These are phyloP conservation scores for Chrysaora quinquecirrha DNA, from an alignment of 30 jellyfish, hydroid and myxozoan species.

Conservation along the genomic window DNA sequence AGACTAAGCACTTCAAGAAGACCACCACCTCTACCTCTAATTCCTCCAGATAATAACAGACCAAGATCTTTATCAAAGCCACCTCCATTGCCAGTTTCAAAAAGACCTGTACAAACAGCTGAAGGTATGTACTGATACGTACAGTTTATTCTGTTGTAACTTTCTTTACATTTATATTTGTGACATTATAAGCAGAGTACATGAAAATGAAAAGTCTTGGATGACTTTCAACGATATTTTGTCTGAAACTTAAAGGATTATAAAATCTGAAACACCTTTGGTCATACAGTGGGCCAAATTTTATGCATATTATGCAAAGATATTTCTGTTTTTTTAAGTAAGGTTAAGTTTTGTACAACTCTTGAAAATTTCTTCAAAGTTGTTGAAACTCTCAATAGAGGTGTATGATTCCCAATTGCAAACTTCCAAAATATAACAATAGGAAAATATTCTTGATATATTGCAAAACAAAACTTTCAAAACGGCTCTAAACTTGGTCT, in stretches of 20 bases:
- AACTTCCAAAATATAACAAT: no score
- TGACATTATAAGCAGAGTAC: no score
- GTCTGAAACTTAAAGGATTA: neutral
- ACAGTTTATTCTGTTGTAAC: neutral
- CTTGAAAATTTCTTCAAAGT: no score
- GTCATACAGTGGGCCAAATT: neutral
- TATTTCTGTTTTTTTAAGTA: no score
- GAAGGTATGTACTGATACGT: slow-evolving; percentile 29
- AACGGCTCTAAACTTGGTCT: no score
- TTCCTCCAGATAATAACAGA: neutral
- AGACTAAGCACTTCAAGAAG: slow-evolving; percentile 45
- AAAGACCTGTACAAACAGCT: slow-evolving; percentile 43
- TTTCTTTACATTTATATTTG: neutral
- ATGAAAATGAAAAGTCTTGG: neutral
- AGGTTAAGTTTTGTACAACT: no score
- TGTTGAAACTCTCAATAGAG: no score
- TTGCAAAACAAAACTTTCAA: no score
- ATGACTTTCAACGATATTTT: neutral
- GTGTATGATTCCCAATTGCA: no score
- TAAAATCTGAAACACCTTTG: neutral
- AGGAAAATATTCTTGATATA: no score
- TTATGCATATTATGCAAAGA: neutral
- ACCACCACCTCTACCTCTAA: slow-evolving; percentile 67
- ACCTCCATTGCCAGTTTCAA: slow-evolving; percentile 64
- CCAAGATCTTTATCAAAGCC: slow-evolving; percentile 43